These are phyloP conservation scores for Drosophila subsilvestris DNA, from an alignment of 2,888 invertebrate genomes.

Conservation along the genomic window DNA sequence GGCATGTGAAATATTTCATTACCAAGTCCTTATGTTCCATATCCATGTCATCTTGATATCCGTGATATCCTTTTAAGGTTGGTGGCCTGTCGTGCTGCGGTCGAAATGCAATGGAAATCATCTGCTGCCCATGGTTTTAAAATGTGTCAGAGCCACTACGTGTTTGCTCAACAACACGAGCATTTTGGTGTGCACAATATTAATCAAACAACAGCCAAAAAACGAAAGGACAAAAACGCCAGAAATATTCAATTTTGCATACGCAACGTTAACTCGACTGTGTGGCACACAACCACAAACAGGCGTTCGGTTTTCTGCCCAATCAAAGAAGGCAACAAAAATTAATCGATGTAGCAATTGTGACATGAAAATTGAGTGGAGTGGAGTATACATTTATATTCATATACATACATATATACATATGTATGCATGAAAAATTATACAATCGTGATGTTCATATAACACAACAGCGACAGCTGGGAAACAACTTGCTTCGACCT, in stretches of 20 bases:
- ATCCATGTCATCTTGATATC: conserved; percentile 6
- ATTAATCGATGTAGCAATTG: conserved; percentile 2
- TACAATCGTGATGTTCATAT: no score
- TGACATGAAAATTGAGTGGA: conserved; percentile 27
- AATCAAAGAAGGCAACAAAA: neutral
- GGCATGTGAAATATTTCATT: conserved; percentile 17
- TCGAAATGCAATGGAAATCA: conserved; percentile 44
- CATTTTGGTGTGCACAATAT: conserved; percentile 41
- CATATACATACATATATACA: no score
- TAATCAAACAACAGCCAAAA: conserved; percentile 50
- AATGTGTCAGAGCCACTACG: conserved; percentile 1
- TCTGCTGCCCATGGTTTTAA: conserved; percentile 11
- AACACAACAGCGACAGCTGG: neutral
- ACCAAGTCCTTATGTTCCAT: conserved; percentile 3
- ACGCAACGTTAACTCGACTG: conserved; percentile 53
- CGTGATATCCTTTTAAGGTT: conserved; percentile 39
- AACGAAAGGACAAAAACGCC: conserved; percentile 20
- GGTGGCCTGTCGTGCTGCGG: conserved; percentile 29
- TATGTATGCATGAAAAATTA: neutral
- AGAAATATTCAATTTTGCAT: conserved; percentile 63
- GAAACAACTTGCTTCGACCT: no score
- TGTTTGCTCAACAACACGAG: conserved; percentile 19
- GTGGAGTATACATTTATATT: neutral
- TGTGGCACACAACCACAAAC: conserved; percentile 61
- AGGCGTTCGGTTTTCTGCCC: conserved; percentile 31